A percentile compares a stretch with the other conserved stretches of the same genome.
These are phyloP conservation scores for Passerina amoena DNA, from an alignment of 2,113 vertebrate genomes.

Conservation along the genomic window DNA sequence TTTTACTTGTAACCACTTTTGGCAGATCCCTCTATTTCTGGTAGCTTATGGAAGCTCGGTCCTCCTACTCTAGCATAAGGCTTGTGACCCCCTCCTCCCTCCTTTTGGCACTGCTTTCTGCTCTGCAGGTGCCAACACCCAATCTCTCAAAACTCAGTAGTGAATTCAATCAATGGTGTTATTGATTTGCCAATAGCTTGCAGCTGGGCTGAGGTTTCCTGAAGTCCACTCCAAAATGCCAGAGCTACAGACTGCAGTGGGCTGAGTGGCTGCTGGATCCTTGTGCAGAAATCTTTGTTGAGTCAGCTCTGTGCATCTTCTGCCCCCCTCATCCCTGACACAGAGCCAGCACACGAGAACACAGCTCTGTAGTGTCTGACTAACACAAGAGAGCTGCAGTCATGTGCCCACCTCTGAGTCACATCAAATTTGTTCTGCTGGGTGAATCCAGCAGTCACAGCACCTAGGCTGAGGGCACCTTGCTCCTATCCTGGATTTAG, in stretches of 20 bases:
- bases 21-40: neutral
- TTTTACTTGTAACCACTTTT: neutral
- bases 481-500: neutral
- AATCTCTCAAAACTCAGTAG: neutral
- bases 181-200: neutral
- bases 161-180: neutral
- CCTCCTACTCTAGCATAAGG: neutral
- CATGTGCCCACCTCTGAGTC: neutral
- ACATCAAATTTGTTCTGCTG: neutral
- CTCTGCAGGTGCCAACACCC: neutral
- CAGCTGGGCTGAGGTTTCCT: neutral
- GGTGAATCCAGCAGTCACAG: neutral
- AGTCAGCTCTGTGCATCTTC: slow-evolving; percentile 14
- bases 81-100: neutral
- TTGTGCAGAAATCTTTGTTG: neutral
- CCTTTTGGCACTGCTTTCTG: neutral
- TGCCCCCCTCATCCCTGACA: neutral
- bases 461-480: neutral
- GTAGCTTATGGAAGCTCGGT: neutral
- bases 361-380: neutral
- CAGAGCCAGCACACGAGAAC: neutral
- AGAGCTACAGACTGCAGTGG: neutral
- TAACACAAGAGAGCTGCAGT: neutral
- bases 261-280: neutral
- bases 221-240: neutral